phyloP scores from a whole-genome alignment of 2,797 vertebrate species.

The Carapus acus region DNA sequence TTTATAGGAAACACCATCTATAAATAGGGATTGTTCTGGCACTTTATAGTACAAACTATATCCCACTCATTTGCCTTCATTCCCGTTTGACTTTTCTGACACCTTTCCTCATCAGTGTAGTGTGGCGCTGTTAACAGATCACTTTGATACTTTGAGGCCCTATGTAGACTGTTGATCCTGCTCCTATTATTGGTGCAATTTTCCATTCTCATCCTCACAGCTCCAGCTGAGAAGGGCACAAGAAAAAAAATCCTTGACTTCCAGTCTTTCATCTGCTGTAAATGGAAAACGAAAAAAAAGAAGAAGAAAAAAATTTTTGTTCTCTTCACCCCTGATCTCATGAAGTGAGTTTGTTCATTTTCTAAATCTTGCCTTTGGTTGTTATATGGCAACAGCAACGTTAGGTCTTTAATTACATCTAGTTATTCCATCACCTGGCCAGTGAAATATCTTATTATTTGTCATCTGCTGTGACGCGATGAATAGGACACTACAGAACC shows the following conservation, averaged over 20 bases:
- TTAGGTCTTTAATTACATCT: not conserved
- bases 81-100: not conserved
- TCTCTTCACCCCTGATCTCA: slow-evolving; percentile 10
- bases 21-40: slow-evolving; percentile 4
- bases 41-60: not conserved
- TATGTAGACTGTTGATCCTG: slow-evolving; percentile 5
- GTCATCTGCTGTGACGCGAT: not conserved
- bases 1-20: slow-evolving; percentile 5
- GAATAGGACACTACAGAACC: not conserved
- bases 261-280: slow-evolving; percentile 24
- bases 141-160: slow-evolving; percentile 22
- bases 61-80: slow-evolving; percentile 3
- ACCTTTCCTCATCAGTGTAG: not conserved
- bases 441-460: not conserved
- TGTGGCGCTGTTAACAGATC: not conserved
- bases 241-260: not conserved
- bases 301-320: slow-evolving; percentile 20
- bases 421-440: not conserved
- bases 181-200: slow-evolving; percentile 1
- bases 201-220: slow-evolving; percentile 5
- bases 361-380: slow-evolving; percentile 6
- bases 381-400: slow-evolving; percentile 8
- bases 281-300: slow-evolving; percentile 12
- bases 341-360: not conserved
- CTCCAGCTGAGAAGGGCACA: not conserved